Evolutionary conservation across 2,797 vertebrate species (phyloP).

Genomic region (Acanthornis magna): DNA sequence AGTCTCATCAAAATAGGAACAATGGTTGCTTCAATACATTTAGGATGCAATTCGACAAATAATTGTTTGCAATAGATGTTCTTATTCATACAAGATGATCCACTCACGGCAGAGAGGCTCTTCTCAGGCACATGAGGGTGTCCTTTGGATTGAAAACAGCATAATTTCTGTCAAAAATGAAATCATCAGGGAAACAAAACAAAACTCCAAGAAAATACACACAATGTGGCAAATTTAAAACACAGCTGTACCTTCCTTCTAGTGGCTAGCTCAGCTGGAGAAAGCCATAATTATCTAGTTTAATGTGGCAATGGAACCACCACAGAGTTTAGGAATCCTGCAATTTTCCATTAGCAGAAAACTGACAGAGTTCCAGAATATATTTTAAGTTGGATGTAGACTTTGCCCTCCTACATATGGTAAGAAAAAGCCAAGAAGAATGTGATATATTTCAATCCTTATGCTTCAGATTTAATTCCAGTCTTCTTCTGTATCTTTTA

Average conservation of each 20-base stretch:
- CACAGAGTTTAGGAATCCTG: neutral
- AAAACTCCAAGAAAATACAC: neutral
- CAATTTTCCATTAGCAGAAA: neutral
- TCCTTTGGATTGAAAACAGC: neutral
- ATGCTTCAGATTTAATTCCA: constrained; percentile 12
- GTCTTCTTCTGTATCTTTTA: constrained; percentile 18
- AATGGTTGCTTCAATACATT: neutral
- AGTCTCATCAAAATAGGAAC: neutral
- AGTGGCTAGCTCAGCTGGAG: neutral
- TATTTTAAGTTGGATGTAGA: neutral
- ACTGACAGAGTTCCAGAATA: constrained; percentile 6
- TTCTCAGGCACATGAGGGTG: neutral
- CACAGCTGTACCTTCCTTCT: neutral
- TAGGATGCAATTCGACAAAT: neutral
- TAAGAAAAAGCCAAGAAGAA: constrained; percentile 17
- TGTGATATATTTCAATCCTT: constrained; percentile 12
- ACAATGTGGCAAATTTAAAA: neutral
- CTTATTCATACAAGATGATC: neutral
- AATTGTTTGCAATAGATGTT: neutral
- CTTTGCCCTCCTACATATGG: neutral
- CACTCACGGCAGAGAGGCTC: neutral
- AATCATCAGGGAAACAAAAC: neutral
- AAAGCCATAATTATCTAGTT: neutral
- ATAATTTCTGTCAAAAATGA: neutral
- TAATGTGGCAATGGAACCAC: neutral